These are phyloP conservation scores for Cactoblastis cactorum DNA, from an alignment of 2,888 invertebrate genomes.

Conservation along the genomic window DNA sequence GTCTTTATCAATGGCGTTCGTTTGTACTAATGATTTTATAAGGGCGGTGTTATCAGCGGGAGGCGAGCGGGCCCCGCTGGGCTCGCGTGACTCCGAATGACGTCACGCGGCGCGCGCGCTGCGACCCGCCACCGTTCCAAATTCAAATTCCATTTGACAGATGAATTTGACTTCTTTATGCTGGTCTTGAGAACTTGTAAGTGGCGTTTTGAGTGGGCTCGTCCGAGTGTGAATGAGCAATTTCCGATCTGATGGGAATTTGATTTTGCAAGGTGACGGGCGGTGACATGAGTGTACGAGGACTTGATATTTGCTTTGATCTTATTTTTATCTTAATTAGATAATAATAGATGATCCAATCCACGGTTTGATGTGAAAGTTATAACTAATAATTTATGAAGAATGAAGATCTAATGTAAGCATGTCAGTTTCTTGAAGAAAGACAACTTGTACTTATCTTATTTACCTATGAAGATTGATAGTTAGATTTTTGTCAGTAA, in stretches of 20 bases:
- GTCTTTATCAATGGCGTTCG: slow-evolving; percentile 23
- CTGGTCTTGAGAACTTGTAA: slow-evolving; percentile 48
- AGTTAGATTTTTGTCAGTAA: too few relatives aligned
- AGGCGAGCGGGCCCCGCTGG: slow-evolving; percentile 32
- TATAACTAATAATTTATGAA: too few relatives aligned
- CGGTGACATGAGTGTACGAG: slow-evolving; percentile 36
- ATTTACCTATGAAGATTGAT: too few relatives aligned
- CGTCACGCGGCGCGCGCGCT: slow-evolving; percentile 56
- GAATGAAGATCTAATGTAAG: too few relatives aligned
- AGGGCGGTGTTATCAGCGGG: slow-evolving; percentile 30
- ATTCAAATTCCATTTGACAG: slow-evolving; percentile 59
- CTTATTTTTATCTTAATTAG: not conserved
- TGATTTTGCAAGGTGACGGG: slow-evolving; percentile 25
- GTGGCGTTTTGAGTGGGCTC: slow-evolving; percentile 46
- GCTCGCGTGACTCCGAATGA: slow-evolving; percentile 51
- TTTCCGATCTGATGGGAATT: slow-evolving; percentile 62
- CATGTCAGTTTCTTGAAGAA: too few relatives aligned
- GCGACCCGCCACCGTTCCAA: slow-evolving; percentile 39
- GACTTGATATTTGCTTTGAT: slow-evolving; percentile 19
- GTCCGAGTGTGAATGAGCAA: slow-evolving; percentile 70
- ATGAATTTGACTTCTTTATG: slow-evolving; percentile 52
- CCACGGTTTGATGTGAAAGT: too few relatives aligned
- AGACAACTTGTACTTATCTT: too few relatives aligned
- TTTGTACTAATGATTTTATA: slow-evolving; percentile 32
- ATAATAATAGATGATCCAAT: too few relatives aligned